These are phyloP conservation scores for Drosophila trapezifrons DNA, from an alignment of 1,140 invertebrate species.

Conservation along the genomic window DNA sequence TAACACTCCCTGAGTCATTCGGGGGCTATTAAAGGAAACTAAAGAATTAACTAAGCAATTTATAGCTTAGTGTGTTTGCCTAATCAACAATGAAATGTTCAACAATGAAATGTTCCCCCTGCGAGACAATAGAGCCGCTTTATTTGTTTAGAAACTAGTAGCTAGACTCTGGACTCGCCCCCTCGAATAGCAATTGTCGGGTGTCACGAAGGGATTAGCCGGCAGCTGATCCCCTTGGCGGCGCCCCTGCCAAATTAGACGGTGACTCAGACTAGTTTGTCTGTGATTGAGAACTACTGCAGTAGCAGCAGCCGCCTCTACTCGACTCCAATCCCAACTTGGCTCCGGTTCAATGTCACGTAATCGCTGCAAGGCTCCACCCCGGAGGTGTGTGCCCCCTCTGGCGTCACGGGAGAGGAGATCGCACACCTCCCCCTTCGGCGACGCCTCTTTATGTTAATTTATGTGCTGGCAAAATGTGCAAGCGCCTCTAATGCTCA, in stretches of 20 bases:
- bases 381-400: constrained; percentile 20
- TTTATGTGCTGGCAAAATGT: constrained; percentile 82
- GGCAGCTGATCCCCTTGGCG: background rate
- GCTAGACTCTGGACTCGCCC: constrained; percentile 22
- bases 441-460: constrained; percentile 74
- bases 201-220: constrained; percentile 61
- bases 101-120: constrained; percentile 20
- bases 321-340: constrained; percentile 12
- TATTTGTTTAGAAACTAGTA: constrained; percentile 15
- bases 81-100: constrained; percentile 35
- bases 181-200: constrained; percentile 52
- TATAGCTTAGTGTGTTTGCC: constrained; percentile 17
- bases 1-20: constrained; percentile 12
- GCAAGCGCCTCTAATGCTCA: constrained; percentile 76
- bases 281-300: constrained; percentile 65
- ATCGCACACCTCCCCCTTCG: background rate
- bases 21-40: constrained; percentile 7
- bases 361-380: constrained; percentile 67
- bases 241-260: constrained; percentile 6
- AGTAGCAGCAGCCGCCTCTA: constrained; percentile 39
- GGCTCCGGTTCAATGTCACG: constrained; percentile 77
- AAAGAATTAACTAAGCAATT: constrained; percentile 10
- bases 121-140: constrained; percentile 32
- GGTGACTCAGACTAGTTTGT: constrained; percentile 37
- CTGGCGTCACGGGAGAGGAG: background rate